Evolutionary conservation across 2,113 vertebrate species (phyloP).

Genomic region (Dissostichus mawsoni): DNA sequence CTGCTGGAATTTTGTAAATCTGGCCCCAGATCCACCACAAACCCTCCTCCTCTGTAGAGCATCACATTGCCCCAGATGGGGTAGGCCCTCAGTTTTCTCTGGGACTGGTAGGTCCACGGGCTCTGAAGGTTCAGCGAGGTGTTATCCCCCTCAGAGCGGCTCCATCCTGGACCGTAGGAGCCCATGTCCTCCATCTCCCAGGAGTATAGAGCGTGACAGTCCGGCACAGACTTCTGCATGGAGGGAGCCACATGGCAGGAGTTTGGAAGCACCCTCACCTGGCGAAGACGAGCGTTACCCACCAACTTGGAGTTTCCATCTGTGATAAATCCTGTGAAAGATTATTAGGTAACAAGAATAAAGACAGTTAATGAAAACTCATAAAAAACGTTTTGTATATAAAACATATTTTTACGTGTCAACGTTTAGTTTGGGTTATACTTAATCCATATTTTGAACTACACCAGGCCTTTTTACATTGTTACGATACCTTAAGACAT

Average conservation of each 20-base stretch:
- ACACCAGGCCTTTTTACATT: background rate
- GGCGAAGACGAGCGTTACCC: constrained; percentile 90
- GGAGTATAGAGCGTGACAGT: constrained; percentile 88
- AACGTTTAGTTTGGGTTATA: background rate
- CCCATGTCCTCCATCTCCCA: constrained; percentile 89
- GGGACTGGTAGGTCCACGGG: constrained; percentile 90
- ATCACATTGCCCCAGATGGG: constrained; percentile 89
- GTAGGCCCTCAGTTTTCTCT: constrained; percentile 82
- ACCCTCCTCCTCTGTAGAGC: constrained; percentile 93
- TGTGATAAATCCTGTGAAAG: constrained; percentile 91
- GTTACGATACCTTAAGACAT: background rate
- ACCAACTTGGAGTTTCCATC: constrained; percentile 95
- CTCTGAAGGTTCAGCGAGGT: constrained; percentile 62
- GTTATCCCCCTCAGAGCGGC: constrained; percentile 55
- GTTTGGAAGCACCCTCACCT: constrained; percentile 88
- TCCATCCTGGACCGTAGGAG: constrained; percentile 89
- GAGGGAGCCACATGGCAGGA: constrained; percentile 82
- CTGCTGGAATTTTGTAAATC: constrained; percentile 85
- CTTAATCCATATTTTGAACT: background rate
- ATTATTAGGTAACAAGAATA: constrained; percentile 1
- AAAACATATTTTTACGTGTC: background rate
- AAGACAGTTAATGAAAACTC: background rate
- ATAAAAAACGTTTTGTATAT: background rate
- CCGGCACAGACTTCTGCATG: constrained; percentile 71
- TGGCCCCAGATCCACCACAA: constrained; percentile 87